Evolutionary conservation across 2,797 vertebrate genomes (phyloP), one percentile per base, ranked within the genome.

Genomic region (Gymnocypris eckloni): DNA sequence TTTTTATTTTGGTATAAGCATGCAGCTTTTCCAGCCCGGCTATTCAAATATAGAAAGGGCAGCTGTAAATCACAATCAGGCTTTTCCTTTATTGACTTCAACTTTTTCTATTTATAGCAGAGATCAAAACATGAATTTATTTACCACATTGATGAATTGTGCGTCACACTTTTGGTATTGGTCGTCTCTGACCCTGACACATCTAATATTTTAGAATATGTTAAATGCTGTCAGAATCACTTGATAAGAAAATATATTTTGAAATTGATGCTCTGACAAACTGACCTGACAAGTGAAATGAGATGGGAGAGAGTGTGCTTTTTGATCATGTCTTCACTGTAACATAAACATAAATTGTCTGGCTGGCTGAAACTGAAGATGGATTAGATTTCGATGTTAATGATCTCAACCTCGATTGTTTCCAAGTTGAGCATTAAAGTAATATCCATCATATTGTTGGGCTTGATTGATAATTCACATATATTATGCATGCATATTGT

Each of bases 331-430:
- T 84, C 78, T 39, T 87, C 64, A 73, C 69, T 83, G 64, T 71
- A 82, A 77, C 75, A 86, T 78, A 86, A 86, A 82, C 75, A 86
- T 78, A 86, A 86, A 82, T 52, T 83, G 80, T 79, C 81, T 66
- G 81, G 54, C 86, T 79, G 56, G 77, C 56, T 66, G 56, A 75
- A 83, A 83, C 45, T 71, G 67, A 73, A 85, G 64, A 82, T 82
- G 72, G 52, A 72, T 85, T 59, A 43, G 45, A 50, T 70, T 52
- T 37, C 20, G 39, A 45, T 77, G 81, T 88, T 88, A 64, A 87
- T 85, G 83, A 75, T 61, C 43, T 71, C 71, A 85, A 59, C 52
- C 79, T 85, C 56, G 83, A 85, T 85, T 88, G 79, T 88, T 85
- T 81, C 73, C 25, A 81, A 56, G 43, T 56, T 77, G 64, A 72